These are phyloP conservation scores for Crenichthys baileyi DNA, from an alignment of 2,797 vertebrate genomes.

Conservation along the genomic window DNA sequence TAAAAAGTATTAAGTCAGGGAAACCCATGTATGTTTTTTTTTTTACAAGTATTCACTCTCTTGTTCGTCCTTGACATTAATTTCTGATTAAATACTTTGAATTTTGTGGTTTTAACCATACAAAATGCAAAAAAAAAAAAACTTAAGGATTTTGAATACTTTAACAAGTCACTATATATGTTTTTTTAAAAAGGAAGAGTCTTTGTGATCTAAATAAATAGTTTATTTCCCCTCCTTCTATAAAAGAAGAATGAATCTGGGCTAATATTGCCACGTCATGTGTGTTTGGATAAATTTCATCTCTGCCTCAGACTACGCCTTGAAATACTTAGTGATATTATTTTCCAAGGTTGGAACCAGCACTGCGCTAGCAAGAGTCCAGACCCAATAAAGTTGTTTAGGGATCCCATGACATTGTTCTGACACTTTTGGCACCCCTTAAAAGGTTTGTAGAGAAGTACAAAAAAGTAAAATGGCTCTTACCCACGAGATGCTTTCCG, in stretches of 20 bases:
- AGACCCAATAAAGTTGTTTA: constrained; percentile 60
- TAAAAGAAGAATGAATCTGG: constrained; percentile 15
- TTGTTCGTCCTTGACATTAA: neutral
- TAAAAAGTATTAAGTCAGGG: neutral
- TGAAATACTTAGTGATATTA: constrained; percentile 30
- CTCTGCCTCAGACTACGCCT: constrained; percentile 10
- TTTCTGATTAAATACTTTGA: neutral
- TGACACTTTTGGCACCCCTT: constrained; percentile 61
- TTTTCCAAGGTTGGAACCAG: constrained; percentile 30
- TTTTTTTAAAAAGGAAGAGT: neutral
- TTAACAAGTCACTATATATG: neutral
- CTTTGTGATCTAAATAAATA: constrained; percentile 34
- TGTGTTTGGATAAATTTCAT: constrained; percentile 23
- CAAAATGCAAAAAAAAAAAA: neutral
- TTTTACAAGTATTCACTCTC: neutral
- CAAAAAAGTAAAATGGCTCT: constrained; percentile 54
- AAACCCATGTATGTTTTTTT: neutral
- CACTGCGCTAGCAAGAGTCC: constrained; percentile 21
- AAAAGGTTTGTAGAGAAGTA: constrained; percentile 48
- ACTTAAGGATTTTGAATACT: neutral
- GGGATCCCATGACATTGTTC: constrained; percentile 57
- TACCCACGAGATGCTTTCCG: constrained; percentile 52
- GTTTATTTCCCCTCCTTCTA: constrained; percentile 11
- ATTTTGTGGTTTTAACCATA: neutral
- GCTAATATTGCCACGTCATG: constrained; percentile 7